Conservation (phyloP, 2,888 invertebrate species). For the Zelleria hepariella region DNA sequence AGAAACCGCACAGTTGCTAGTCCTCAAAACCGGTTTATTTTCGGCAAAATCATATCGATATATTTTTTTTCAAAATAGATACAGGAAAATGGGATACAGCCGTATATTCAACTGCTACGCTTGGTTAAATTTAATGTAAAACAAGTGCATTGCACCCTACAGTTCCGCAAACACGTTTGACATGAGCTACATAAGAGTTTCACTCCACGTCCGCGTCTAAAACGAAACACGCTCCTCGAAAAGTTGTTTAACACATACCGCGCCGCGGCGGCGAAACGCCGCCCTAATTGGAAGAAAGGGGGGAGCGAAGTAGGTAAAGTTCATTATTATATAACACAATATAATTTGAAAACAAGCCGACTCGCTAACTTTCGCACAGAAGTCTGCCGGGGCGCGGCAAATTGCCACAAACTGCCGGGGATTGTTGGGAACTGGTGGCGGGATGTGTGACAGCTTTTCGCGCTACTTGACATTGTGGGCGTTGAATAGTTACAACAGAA, state of each 20-base stretch:
- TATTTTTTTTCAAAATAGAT: too few species aligned
- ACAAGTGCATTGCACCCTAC: too few species aligned
- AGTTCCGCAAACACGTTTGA: too few species aligned
- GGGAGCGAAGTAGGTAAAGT: not conserved
- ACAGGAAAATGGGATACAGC: too few species aligned
- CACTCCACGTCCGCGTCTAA: too few species aligned
- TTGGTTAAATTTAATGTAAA: too few species aligned
- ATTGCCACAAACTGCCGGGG: not conserved
- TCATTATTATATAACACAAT: constrained; percentile 10
- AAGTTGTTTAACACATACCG: not conserved
- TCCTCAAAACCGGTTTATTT: too few species aligned
- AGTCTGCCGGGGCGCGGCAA: not conserved
- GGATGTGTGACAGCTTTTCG: not conserved
- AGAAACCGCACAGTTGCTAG: too few species aligned
- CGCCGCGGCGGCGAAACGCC: not conserved
- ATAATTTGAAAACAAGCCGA: constrained; percentile 30
- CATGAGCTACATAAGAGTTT: too few species aligned
- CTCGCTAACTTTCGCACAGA: not conserved
- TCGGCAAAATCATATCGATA: too few species aligned
- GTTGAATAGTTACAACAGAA: not conserved
- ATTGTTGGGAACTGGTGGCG: not conserved
- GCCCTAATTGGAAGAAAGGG: not conserved
- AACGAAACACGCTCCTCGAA: not conserved
- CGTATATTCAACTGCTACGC: too few species aligned
- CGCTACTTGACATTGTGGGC: not conserved